Evolutionary conservation across 2,797 vertebrate genomes (phyloP), one percentile per base, ranked within the genome.

Genomic region (Takifugu ocellatus): DNA sequence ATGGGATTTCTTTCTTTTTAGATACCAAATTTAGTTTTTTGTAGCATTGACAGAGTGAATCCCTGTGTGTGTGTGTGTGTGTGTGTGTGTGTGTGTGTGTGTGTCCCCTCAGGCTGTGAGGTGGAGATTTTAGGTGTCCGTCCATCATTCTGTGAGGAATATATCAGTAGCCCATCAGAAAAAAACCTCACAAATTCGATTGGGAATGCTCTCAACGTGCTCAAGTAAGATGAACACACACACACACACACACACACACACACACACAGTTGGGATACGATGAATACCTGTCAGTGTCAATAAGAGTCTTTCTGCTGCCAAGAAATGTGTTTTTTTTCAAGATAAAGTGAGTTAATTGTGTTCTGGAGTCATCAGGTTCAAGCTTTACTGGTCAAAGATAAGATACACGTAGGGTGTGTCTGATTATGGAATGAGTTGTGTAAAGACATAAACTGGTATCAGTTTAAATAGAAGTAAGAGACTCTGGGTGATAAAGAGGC

Each of bases 81-180:
- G 21, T 21, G 21, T 21, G 21, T 21, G 21, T 21, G 21, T 21
- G 21, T 21, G 21, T 64, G 14, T 62, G 26, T 69, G 27, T 67
- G 24, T 59, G 6, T 66, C 43, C 68, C 49, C 62, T 25, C 63
- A 99, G 97, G 97, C 59, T 99, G 97, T 0, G 96, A 98, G 72
- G 94, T 96, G 1, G 89, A 94, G 86, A 98, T 99, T 85, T 91
- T 94, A 60, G 92, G 93, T 27, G 85, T 94, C 47, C 90, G 79
- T 64, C 93, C 96, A 15, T 87, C 90, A 5, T 93, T 94, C 63
- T 99, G 97, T 81, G 87, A 93, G 0, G 85, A 94, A 64, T 97
- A 98, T 60, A 86, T 93, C 75, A 90, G 89, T 2, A 88, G 92
- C 63, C 95, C 95, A 1, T 90, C 96, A 6, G 88, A 92, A 63